phyloP scores from a whole-genome alignment of 2,888 invertebrate genomes.

The Lymantria dispar region DNA sequence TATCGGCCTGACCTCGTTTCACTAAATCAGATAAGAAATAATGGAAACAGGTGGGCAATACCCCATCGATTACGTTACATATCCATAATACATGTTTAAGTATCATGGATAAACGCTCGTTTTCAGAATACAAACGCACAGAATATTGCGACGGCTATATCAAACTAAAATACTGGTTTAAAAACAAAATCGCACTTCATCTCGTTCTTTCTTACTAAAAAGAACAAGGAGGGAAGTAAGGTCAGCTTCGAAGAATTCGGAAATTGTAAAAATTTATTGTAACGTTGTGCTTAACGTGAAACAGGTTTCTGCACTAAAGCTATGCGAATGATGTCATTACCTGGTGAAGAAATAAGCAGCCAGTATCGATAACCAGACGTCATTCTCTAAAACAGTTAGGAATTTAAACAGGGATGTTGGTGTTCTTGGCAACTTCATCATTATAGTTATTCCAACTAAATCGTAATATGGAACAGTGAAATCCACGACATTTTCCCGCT shows the following conservation, averaged over 20 bases:
- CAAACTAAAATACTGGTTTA: constrained; percentile 21
- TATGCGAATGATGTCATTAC: constrained; percentile 63
- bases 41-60: constrained; percentile 52
- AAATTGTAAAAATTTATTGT: constrained; percentile 30
- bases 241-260: constrained; percentile 40
- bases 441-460: constrained; percentile 97
- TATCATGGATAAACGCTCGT: constrained; percentile 38
- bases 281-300: constrained; percentile 18
- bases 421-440: constrained; percentile 95
- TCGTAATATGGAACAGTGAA: constrained; percentile 99
- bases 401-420: constrained; percentile 98
- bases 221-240: constrained; percentile 33
- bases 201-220: constrained; percentile 15
- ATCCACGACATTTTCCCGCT: constrained; percentile 97
- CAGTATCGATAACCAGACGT: constrained; percentile 98
- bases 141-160: constrained; percentile 14
- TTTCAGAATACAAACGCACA: constrained; percentile 21
- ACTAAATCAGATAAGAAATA: constrained; percentile 68
- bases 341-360: constrained; percentile 97
- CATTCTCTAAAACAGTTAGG: constrained; percentile 96
- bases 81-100: constrained; percentile 42
- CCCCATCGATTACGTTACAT: constrained; percentile 47
- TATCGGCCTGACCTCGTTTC: constrained; percentile 56
- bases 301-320: constrained; percentile 40
- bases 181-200: constrained; percentile 10